These are phyloP conservation scores for Temnothorax curvispinosus DNA, from an alignment of 1,140 invertebrate species.

Conservation along the genomic window DNA sequence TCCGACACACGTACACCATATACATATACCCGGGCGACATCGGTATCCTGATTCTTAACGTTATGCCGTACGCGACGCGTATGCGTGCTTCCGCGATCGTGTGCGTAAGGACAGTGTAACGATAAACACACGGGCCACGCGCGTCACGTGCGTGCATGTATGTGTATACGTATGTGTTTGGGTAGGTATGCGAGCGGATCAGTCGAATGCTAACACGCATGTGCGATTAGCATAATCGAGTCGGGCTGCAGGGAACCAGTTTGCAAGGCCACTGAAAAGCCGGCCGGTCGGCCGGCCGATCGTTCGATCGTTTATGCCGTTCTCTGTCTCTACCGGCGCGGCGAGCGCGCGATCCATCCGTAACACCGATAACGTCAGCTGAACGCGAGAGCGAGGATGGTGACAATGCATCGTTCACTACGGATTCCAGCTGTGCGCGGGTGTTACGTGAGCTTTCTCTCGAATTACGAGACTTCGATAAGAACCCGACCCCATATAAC, in stretches of 20 bases:
- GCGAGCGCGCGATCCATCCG: conserved; percentile 79
- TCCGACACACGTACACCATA: conserved; percentile 19
- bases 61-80: background rate
- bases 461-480: conserved; percentile 46
- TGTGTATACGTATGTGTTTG: background rate
- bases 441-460: conserved; percentile 49
- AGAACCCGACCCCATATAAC: conserved; percentile 20
- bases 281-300: conserved; percentile 65
- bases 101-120: conserved; percentile 65
- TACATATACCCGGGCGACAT: conserved; percentile 13
- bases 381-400: conserved; percentile 64
- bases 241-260: conserved; percentile 83
- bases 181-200: conserved; percentile 69
- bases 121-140: conserved; percentile 73
- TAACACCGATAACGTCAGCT: conserved; percentile 80
- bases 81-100: background rate
- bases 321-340: conserved; percentile 63
- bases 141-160: conserved; percentile 14
- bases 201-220: conserved; percentile 83
- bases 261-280: conserved; percentile 85
- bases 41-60: conserved; percentile 36
- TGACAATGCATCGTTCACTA: background rate
- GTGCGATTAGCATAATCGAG: conserved; percentile 85
- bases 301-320: conserved; percentile 78
- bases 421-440: conserved; percentile 1